Evolutionary conservation across 1,140 invertebrate genomes (phyloP).

Genomic region (Aphis gossypii): DNA sequence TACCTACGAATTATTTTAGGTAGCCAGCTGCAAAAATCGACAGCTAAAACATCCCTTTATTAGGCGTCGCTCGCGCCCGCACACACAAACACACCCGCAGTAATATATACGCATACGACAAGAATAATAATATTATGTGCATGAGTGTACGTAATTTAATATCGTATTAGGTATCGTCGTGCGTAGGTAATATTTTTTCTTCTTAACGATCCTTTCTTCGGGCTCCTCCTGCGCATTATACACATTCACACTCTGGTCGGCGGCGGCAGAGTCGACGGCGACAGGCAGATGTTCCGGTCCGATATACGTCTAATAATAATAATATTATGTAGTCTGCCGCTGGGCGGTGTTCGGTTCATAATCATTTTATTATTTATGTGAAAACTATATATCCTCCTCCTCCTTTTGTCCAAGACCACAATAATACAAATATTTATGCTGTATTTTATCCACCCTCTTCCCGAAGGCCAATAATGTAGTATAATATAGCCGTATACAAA

Average conservation of each 20-base stretch:
- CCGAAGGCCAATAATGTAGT: not conserved
- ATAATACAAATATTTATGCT: conserved; percentile 38
- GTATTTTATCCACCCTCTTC: not conserved
- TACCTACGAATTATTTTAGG: not conserved
- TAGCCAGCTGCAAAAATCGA: conserved; percentile 18
- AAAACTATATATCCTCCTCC: conserved; percentile 15
- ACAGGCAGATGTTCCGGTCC: conserved; percentile 38
- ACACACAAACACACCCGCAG: not conserved
- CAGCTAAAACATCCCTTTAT: not conserved
- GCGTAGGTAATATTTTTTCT: conserved; percentile 43
- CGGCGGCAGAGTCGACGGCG: not conserved
- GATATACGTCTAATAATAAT: conserved; percentile 19
- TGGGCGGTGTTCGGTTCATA: not conserved
- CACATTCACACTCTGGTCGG: conserved; percentile 33
- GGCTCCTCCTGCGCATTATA: conserved; percentile 1
- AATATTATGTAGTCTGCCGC: not conserved
- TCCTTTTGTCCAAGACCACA: conserved; percentile 34
- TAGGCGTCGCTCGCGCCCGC: not conserved
- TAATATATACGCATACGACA: too few species aligned
- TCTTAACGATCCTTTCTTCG: conserved; percentile 56
- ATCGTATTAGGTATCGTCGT: not conserved
- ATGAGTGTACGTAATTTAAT: conserved; percentile 40
- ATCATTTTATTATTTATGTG: conserved; percentile 53
- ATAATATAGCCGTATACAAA: not conserved
- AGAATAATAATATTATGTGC: not conserved